Evolutionary conservation across 1,140 invertebrate species (phyloP), one percentile per base, ranked within the genome.

Genomic region (Calliopsis andreniformis): DNA sequence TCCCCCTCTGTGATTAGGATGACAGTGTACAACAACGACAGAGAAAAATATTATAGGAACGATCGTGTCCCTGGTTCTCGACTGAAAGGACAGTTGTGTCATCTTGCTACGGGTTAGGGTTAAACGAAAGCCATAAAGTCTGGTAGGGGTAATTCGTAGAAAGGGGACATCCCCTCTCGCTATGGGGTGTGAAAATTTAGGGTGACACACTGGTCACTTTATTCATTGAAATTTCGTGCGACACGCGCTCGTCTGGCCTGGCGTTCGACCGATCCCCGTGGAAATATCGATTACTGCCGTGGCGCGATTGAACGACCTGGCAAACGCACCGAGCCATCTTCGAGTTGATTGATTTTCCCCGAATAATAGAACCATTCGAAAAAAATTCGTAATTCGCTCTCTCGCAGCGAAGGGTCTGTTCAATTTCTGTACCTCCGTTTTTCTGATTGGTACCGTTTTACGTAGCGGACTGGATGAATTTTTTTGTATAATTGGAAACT

Each of bases 161-260:
- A 53, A 14, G 59, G 71, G 47, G 59, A 23, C 35, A 39, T 39
- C 25, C 28, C 20, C 23, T 76, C 7, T 51, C 51, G 23, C 23
- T n/a, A 39, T 45, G 56, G 67, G 32, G 73, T 63, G 73, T 45
- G 72, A 77, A 82, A 71, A 77, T 83, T 73, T 73, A 66, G 80
- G 81, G 67, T 68, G 76, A 75, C 59, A 75, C 59, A 42, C 56
- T 47, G 66, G 55, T 80, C 79, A 55, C 28, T 83, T 78, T 70
- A 70, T 83, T 83, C 81, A 76, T 83, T 79, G 68, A 79, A 83
- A 83, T 76, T 73, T 82, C 70, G 45, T 7, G 18, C 59, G 59
- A 72, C 69, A 72, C 69, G 45, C 30, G 67, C 32, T 25, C n/a
- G 4, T 35, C 14, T 20, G 43, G 1, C 25, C n/a, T 59, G 66